A percentile compares a stretch with the other conserved stretches of the same genome.
Conservation (phyloP, 2,113 vertebrate species). For the Campylorhamphus procurvoides region DNA sequence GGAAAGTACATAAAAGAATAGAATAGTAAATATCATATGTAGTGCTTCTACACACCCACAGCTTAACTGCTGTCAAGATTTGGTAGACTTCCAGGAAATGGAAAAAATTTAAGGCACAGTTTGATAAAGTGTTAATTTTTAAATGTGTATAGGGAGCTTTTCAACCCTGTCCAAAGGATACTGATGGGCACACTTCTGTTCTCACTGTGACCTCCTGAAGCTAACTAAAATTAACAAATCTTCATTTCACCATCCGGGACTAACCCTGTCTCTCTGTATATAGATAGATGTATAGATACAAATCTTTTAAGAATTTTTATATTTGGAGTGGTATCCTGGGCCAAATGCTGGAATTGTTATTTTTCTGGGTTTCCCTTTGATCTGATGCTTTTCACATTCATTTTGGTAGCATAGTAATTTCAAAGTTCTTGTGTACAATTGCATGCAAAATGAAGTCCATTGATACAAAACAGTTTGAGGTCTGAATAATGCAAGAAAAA, state of each 20-base stretch:
- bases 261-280: not conserved
- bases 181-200: constrained; percentile 56
- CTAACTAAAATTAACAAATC: constrained; percentile 60
- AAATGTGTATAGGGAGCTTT: constrained; percentile 48
- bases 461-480: not conserved
- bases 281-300: not conserved
- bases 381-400: not conserved
- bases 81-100: constrained; percentile 63
- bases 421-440: not conserved
- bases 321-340: not conserved
- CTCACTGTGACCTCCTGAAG: constrained; percentile 52
- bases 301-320: not conserved
- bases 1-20: constrained; percentile 21
- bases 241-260: constrained; percentile 9
- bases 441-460: not conserved
- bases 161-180: constrained; percentile 61
- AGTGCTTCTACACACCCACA: constrained; percentile 49
- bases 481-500: not conserved
- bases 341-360: not conserved
- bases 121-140: constrained; percentile 68
- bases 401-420: not conserved
- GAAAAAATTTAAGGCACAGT: constrained; percentile 47
- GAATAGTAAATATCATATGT: constrained; percentile 46
- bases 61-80: constrained; percentile 63
- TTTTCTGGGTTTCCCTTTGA: not conserved